phyloP scores from a whole-genome alignment of 2,797 vertebrate genomes.

The Bovichtus diacanthus region DNA sequence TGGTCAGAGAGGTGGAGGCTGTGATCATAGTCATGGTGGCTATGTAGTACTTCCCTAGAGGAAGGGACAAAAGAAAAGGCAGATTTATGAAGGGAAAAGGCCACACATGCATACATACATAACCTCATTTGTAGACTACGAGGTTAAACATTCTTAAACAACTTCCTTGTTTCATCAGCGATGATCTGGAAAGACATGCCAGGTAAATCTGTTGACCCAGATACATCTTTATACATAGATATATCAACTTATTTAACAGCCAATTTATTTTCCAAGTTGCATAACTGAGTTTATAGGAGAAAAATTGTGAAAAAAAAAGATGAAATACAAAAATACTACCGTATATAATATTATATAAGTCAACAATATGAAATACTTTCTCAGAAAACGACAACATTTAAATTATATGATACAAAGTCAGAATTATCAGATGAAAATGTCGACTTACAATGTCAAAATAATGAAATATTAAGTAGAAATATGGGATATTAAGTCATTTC shows the following conservation, averaged over 20 bases:
- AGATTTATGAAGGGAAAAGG: neutral
- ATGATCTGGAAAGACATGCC: neutral
- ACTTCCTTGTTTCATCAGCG: neutral
- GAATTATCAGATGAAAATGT: neutral
- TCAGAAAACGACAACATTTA: too few relatives aligned
- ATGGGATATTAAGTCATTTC: neutral
- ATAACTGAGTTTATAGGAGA: too few relatives aligned
- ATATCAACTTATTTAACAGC: neutral
- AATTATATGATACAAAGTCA: neutral
- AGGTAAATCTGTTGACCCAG: neutral
- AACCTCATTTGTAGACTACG: neutral
- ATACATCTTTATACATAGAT: neutral
- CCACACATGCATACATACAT: neutral
- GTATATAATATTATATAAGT: too few relatives aligned
- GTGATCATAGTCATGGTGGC: conserved; percentile 99
- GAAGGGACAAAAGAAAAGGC: conserved; percentile 19
- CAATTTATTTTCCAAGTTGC: neutral
- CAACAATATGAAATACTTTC: too few relatives aligned
- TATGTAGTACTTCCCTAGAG: conserved; percentile 96
- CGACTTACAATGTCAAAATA: neutral
- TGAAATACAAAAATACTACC: too few relatives aligned
- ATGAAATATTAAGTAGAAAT: neutral
- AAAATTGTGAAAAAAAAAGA: too few relatives aligned
- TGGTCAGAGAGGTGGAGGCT: conserved; percentile 95
- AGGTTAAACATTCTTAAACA: neutral